phyloP scores from a whole-genome alignment of 2,888 invertebrate species.

The Pterobdella sp. region DNA sequence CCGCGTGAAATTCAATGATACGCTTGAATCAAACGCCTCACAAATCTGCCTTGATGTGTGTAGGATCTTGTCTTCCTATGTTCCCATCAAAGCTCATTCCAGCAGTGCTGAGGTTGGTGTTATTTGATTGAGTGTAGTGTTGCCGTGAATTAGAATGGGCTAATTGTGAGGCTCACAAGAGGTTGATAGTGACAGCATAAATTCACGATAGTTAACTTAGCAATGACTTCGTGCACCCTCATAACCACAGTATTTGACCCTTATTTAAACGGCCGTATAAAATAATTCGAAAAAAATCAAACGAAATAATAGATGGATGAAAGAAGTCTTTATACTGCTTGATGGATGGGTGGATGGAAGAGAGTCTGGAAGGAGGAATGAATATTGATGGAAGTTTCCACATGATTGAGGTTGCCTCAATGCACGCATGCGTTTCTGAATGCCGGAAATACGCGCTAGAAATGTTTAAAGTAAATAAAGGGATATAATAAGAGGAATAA shows the following conservation, averaged over 20 bases:
- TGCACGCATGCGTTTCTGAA: background rate
- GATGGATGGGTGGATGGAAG: background rate
- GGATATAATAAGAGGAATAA: background rate
- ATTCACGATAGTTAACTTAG: no score
- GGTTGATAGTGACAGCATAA: background rate
- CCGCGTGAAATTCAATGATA: conserved; percentile 5
- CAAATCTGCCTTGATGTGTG: background rate
- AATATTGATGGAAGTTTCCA: no score
- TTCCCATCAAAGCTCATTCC: conserved; percentile 1
- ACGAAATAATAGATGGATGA: background rate
- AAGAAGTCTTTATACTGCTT: background rate
- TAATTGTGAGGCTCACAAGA: background rate
- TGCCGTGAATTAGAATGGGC: background rate
- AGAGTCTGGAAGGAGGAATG: background rate
- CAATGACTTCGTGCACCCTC: no score
- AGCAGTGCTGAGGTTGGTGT: background rate
- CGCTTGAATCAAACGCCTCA: background rate
- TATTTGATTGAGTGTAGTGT: background rate
- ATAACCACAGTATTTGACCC: no score
- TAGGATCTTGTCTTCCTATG: background rate
- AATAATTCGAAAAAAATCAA: no score
- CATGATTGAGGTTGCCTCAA: no score
- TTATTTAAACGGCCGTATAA: no score
- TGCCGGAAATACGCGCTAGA: background rate
- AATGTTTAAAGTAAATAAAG: background rate